Evolutionary conservation across 2,113 vertebrate species (phyloP).

Genomic region (Gymnocephalus cernua): DNA sequence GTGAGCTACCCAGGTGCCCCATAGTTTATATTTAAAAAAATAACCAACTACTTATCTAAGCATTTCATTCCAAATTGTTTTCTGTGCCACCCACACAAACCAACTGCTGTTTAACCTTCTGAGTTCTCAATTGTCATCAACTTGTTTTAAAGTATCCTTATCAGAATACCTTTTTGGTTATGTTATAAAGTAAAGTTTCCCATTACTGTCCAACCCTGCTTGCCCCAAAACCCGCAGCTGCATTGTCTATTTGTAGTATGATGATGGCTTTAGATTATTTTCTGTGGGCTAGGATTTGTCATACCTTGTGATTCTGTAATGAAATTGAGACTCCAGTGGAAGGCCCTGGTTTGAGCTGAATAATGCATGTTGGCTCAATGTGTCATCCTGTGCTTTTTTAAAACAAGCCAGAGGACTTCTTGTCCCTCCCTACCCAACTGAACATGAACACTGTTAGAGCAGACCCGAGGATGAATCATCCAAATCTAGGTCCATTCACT

Average conservation of each 20-base stretch:
- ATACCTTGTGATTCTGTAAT: slow-evolving; percentile 47
- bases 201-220: background rate
- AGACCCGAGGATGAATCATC: slow-evolving; percentile 63
- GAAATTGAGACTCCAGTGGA: slow-evolving; percentile 40
- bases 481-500: slow-evolving; percentile 48
- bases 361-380: slow-evolving; percentile 58
- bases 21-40: no score
- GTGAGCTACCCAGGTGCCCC: no score
- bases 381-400: slow-evolving; percentile 56
- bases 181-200: background rate
- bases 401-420: slow-evolving; percentile 44
- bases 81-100: background rate
- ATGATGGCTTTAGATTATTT: slow-evolving; percentile 32
- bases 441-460: slow-evolving; percentile 47
- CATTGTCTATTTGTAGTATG: background rate
- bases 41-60: background rate
- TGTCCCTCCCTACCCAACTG: slow-evolving; percentile 24
- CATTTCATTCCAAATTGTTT: background rate
- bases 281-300: slow-evolving; percentile 42
- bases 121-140: background rate
- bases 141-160: background rate
- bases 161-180: background rate
- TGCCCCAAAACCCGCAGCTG: background rate
- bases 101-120: background rate
- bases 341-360: slow-evolving; percentile 48